A percentile compares a stretch with the other conserved stretches of the same genome.
phyloP scores from a whole-genome alignment of 2,797 vertebrate genomes.

The Myotis daubentonii region DNA sequence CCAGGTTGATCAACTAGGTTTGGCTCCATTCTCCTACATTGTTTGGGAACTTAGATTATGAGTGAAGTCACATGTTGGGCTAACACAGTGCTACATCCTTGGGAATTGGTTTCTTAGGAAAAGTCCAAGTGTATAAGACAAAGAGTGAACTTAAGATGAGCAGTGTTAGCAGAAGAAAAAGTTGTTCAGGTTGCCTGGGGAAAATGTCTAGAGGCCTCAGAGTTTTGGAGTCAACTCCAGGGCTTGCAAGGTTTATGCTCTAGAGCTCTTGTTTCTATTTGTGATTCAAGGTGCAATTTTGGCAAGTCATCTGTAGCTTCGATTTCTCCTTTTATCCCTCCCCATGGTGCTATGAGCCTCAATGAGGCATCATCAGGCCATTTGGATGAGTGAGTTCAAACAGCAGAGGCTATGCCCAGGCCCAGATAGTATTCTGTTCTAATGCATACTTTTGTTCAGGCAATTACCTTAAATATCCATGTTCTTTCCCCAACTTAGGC shows the following conservation, averaged over 20 bases:
- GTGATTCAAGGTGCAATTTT: constrained; percentile 32
- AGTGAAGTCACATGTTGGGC: background rate
- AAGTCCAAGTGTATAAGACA: background rate
- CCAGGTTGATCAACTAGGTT: background rate
- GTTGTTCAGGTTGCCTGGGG: background rate
- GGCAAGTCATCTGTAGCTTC: constrained; percentile 1
- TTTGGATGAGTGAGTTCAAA: constrained; percentile 24
- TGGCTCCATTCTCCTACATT: background rate
- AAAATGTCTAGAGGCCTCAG: background rate
- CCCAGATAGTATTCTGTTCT: background rate
- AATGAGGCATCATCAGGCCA: background rate
- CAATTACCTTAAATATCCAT: background rate
- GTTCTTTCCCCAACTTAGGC: background rate
- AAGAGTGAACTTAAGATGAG: background rate
- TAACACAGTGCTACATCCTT: background rate
- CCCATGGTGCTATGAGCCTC: background rate
- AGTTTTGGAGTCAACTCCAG: background rate
- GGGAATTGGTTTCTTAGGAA: background rate
- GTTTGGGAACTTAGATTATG: background rate
- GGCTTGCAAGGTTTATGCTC: background rate
- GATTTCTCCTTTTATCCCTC: constrained; percentile 38
- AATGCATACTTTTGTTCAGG: background rate
- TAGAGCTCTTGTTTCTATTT: constrained; percentile 45
- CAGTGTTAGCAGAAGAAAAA: background rate
- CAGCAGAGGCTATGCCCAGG: background rate